Base-by-base conservation (phyloP, 1,140 invertebrate species). In the Drosophila kurseongensis region DNA sequence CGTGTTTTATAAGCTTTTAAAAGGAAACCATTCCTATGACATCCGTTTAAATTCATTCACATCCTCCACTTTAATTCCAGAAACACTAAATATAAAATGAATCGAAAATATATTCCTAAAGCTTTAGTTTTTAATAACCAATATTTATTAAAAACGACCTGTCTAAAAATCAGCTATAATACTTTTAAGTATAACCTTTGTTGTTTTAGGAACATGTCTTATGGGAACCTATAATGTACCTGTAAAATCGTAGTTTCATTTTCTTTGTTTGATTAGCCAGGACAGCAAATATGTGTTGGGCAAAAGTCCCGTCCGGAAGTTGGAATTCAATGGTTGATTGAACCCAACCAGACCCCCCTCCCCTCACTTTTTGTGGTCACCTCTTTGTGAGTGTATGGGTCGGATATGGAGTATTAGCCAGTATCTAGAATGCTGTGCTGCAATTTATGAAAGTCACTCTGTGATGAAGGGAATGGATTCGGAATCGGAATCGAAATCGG, bases 381-480 rank as follows among this genome's bases (percentile, higher is more conserved):
- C 29, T 45, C 41, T 41, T 59, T 41, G 42, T 44, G n/a, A 12
- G 27, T n/a, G 18, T 14, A 2, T n/a, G 5, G 3, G 36, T 32
- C 29, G 67, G 63, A 69, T 66, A 72, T 68, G 63, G 48, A 10
- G 63, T 88, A 82, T 88, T 82, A 82, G 68, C 38, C 60, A 67
- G 47, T 7, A 40, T 63, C 44, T 48, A 44, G 50, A 59, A 60
- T 73, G 50, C 59, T 73, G 65, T 36, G 47, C 62, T 73, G 65
- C 47, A 69, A 75, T 75, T 86, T 82, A 73, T 86, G 82, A 79
- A 66, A 79, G 84, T 88, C 79, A 88, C 60, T 75, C 74, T 65
- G 42, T 51, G 65, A 77, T 71, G 51, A 58, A 47, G 45, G 45
- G 13, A 47, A 27, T 5, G 36, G 36, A 23, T 23, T 23, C 32